Percentiles rank a stretch among this genome's conserved stretches.
phyloP scores from a whole-genome alignment of 2,888 invertebrate genomes.

The Antitype chi region DNA sequence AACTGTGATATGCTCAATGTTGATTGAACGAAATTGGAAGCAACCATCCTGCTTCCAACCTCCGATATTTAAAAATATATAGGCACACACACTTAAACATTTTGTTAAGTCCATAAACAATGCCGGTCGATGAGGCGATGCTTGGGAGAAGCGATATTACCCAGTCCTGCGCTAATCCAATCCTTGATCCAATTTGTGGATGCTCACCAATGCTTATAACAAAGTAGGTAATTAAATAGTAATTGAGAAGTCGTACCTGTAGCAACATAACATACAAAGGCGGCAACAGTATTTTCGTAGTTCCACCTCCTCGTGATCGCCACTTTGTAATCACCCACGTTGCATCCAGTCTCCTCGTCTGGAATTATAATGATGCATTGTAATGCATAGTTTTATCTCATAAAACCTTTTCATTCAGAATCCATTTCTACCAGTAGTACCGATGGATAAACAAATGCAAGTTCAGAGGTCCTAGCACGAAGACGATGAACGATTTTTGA shows the following conservation, averaged over 20 bases:
- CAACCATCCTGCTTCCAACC: neutral
- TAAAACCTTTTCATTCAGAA: neutral
- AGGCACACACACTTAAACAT: neutral
- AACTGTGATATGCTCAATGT: neutral
- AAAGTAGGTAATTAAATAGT: neutral
- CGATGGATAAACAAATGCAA: neutral
- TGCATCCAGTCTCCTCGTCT: constrained; percentile 98
- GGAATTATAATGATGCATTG: constrained; percentile 57
- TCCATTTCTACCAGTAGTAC: neutral
- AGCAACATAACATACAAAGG: constrained; percentile 95
- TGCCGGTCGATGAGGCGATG: neutral
- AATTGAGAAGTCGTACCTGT: constrained; percentile 88
- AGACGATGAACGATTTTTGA: neutral
- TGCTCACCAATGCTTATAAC: neutral
- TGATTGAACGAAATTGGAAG: neutral
- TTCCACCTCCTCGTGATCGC: constrained; percentile 96
- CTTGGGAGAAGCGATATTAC: too few relatives aligned
- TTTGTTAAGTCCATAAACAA: neutral
- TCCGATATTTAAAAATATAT: neutral
- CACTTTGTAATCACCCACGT: constrained; percentile 95
- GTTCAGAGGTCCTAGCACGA: neutral
- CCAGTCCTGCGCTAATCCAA: neutral
- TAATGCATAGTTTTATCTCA: neutral
- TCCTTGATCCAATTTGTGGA: neutral
- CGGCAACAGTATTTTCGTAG: constrained; percentile 96